Conservation (phyloP, 92 coral and sea anemone species). For the Phenganax stokvisi region DNA sequence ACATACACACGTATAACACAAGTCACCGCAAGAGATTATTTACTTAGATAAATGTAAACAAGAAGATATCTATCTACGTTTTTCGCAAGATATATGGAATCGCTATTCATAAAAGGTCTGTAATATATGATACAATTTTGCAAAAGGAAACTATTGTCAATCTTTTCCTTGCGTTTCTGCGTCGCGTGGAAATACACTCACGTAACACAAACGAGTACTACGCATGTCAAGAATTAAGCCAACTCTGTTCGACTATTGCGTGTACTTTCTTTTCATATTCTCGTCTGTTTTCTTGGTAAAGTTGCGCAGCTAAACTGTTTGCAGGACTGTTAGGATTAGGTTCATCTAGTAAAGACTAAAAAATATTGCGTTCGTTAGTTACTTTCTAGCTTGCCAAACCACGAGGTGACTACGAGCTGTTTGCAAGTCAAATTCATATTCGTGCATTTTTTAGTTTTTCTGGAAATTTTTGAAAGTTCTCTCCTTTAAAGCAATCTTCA, state of each 20-base stretch:
- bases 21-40: neutral
- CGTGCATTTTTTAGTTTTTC: too few species aligned
- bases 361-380: neutral
- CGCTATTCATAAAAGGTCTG: slow-evolving; percentile 12
- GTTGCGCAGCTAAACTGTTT: slow-evolving; percentile 98
- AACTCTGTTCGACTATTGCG: slow-evolving; percentile 93
- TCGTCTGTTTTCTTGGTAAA: slow-evolving; percentile 93
- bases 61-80: slow-evolving; percentile 16
- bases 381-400: too few species aligned
- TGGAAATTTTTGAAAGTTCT: too few species aligned
- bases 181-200: neutral
- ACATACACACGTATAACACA: slow-evolving; percentile 3
- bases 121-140: slow-evolving; percentile 34
- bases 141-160: slow-evolving; percentile 17
- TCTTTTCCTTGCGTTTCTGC: neutral
- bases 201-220: neutral
- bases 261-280: slow-evolving; percentile 96
- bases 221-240: slow-evolving; percentile 54
- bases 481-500: too few species aligned
- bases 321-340: slow-evolving; percentile 99
- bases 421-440: too few species aligned
- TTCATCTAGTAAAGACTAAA: slow-evolving; percentile 90
- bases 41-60: neutral
- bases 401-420: too few species aligned
- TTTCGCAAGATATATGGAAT: neutral